Evolutionary conservation across 2,888 invertebrate species (phyloP).

Genomic region (Drosophila kanekoi): DNA sequence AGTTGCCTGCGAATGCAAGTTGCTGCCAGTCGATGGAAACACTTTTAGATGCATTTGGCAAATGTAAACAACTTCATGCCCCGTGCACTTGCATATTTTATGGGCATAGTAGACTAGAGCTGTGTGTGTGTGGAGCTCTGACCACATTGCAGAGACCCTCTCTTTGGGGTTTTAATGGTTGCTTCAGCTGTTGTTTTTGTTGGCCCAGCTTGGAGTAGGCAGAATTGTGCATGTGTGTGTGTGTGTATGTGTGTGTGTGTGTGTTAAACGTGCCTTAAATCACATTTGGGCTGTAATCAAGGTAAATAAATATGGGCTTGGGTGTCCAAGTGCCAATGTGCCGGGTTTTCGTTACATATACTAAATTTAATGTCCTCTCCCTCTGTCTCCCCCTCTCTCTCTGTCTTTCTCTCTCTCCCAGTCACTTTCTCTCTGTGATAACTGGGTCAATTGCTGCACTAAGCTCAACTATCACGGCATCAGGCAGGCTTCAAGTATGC

Average conservation of each 20-base stretch:
- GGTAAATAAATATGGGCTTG: conserved; percentile 68
- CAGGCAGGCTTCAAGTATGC: conserved; percentile 1
- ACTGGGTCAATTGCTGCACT: conserved; percentile 66
- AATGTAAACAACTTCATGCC: conserved; percentile 46
- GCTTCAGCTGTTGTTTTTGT: conserved; percentile 39
- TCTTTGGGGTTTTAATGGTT: conserved; percentile 34
- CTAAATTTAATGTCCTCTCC: conserved; percentile 49
- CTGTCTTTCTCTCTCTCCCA: background rate
- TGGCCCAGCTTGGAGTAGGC: background rate
- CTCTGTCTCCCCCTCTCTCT: background rate
- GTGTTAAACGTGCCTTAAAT: conserved; percentile 77
- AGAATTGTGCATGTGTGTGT: conserved; percentile 7
- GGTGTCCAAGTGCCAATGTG: conserved; percentile 45
- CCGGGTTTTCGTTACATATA: conserved; percentile 56
- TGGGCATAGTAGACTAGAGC: conserved; percentile 13
- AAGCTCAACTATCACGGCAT: conserved; percentile 33
- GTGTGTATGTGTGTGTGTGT: conserved; percentile 25
- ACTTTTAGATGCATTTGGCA: conserved; percentile 28
- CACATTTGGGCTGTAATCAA: conserved; percentile 80
- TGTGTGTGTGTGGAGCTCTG: conserved; percentile 11
- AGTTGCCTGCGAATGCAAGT: conserved; percentile 1
- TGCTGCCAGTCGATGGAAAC: conserved; percentile 22
- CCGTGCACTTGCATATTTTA: conserved; percentile 71
- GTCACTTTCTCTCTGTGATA: conserved; percentile 22
- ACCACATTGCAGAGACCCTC: conserved; percentile 30